Conservation (phyloP, 2,888 invertebrate species). For the Drosophila glabriapex region DNA sequence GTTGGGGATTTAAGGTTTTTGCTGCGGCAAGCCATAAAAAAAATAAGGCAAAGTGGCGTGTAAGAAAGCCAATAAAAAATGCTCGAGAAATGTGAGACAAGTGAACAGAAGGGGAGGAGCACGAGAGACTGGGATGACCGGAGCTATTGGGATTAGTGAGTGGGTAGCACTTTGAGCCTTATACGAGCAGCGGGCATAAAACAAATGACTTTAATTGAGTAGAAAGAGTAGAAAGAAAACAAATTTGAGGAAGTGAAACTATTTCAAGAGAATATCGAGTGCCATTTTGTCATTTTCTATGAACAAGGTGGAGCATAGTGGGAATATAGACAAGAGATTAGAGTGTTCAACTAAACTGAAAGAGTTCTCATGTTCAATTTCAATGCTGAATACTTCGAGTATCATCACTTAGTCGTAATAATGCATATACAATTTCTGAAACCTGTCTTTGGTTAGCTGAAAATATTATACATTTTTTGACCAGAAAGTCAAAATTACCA, state of each 20-base stretch:
- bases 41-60: constrained; percentile 58
- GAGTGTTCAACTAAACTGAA: not conserved
- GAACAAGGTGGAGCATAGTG: not conserved
- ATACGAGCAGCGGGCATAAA: constrained; percentile 27
- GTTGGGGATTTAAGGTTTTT: constrained; percentile 58
- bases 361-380: not conserved
- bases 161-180: constrained; percentile 30
- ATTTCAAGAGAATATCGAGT: constrained; percentile 2
- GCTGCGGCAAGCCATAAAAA: constrained; percentile 70
- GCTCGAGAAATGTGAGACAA: constrained; percentile 53
- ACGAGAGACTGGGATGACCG: constrained; percentile 17
- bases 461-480: not conserved
- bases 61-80: constrained; percentile 70
- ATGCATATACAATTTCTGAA: not conserved
- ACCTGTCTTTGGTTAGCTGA: not conserved
- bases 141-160: constrained; percentile 56
- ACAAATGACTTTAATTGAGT: constrained; percentile 49
- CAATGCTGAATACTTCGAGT: not conserved
- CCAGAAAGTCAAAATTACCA: not conserved
- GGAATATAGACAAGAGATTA: not conserved
- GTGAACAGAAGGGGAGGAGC: constrained; percentile 34
- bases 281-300: not conserved
- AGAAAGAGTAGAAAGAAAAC: constrained; percentile 5
- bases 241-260: constrained; percentile 27
- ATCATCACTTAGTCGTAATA: not conserved